Evolutionary conservation across 2,797 vertebrate genomes (phyloP).

Genomic region (Chaetodon trifasciatus): DNA sequence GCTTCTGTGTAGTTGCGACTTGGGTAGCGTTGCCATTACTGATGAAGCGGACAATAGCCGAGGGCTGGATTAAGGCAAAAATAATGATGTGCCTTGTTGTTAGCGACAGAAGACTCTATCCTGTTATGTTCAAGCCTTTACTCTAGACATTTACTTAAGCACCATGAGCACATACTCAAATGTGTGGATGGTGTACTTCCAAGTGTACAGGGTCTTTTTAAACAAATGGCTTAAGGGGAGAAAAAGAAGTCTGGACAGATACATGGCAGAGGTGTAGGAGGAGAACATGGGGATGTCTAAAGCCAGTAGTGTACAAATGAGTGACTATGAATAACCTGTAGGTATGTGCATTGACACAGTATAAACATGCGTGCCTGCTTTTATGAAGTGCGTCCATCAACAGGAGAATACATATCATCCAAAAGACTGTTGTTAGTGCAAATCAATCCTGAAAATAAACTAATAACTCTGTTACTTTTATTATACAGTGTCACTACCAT

Average conservation of each 20-base stretch:
- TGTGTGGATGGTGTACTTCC: not conserved
- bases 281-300: not conserved
- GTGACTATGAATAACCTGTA: not conserved
- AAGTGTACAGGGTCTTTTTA: not conserved
- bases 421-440: not conserved
- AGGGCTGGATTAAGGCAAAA: not conserved
- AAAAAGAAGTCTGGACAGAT: not conserved
- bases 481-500: not conserved
- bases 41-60: too few species aligned
- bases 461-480: not conserved
- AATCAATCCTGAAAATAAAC: not conserved
- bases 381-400: not conserved
- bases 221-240: conserved; percentile 5
- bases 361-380: not conserved
- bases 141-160: not conserved
- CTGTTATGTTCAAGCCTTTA: conserved; percentile 1
- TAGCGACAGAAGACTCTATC: not conserved
- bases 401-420: not conserved
- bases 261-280: not conserved
- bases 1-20: too few species aligned
- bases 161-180: not conserved
- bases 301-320: not conserved
- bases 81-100: not conserved
- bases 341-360: not conserved
- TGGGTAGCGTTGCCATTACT: too few species aligned